These are phyloP conservation scores for Stegostoma tigrinum DNA, from an alignment of 2,113 vertebrate species.

Conservation along the genomic window DNA sequence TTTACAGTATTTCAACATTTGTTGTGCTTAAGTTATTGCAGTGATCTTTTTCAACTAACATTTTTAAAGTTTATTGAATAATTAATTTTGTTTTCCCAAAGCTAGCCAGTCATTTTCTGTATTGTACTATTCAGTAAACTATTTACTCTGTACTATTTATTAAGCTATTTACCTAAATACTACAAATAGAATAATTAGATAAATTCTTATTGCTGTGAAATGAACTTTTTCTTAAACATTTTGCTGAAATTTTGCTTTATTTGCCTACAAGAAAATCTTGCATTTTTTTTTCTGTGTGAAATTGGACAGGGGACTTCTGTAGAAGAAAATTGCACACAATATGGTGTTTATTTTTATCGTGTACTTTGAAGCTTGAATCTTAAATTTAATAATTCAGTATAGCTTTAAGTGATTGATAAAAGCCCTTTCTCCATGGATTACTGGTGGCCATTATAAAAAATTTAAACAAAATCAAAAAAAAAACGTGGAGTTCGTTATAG, in stretches of 20 bases:
- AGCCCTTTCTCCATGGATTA: background rate
- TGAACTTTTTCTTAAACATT: no score
- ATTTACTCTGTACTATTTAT: background rate
- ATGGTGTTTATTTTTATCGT: slow-evolving; percentile 8
- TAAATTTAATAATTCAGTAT: background rate
- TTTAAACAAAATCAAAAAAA: slow-evolving; percentile 10
- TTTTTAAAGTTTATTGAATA: background rate
- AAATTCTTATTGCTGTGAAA: background rate
- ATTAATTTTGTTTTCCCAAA: background rate
- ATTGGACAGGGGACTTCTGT: background rate
- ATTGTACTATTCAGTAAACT: background rate
- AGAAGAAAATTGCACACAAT: background rate
- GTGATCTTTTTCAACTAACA: background rate
- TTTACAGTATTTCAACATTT: background rate
- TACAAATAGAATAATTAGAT: background rate
- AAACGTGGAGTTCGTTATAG: background rate
- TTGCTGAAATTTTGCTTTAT: background rate
- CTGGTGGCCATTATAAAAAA: background rate
- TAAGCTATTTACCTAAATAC: background rate
- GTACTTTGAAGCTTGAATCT: background rate
- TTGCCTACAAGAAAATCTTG: background rate
- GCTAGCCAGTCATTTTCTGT: background rate
- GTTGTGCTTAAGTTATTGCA: background rate
- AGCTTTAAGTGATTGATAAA: background rate
- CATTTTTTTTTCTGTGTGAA: background rate